These are phyloP conservation scores for Tokudaia tokunoshimensis DNA, from an alignment of 2,797 vertebrate genomes.

Conservation along the genomic window DNA sequence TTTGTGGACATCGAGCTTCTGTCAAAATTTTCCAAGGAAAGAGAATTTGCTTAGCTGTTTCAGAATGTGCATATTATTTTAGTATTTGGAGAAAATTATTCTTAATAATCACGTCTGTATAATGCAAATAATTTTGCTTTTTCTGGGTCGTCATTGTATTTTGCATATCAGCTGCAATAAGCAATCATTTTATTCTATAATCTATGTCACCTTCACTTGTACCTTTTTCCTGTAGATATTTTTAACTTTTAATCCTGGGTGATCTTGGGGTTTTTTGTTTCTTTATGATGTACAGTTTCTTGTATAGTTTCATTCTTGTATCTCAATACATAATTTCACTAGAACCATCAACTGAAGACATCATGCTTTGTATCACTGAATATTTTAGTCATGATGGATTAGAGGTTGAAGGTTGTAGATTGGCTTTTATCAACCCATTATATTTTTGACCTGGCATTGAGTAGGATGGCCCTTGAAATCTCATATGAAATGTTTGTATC, in stretches of 20 bases:
- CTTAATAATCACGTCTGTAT: not conserved
- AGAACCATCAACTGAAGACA: not conserved
- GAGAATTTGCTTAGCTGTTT: not conserved
- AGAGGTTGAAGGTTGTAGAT: not conserved
- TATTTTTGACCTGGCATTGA: not conserved
- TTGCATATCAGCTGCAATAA: not conserved
- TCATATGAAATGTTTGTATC: not conserved
- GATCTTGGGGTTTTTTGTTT: not conserved
- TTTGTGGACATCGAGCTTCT: not conserved
- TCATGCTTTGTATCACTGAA: accelerated
- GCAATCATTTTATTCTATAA: not conserved
- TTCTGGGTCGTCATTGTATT: not conserved
- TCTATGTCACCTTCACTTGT: not conserved
- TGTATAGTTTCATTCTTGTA: not conserved
- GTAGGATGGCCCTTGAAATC: not conserved
- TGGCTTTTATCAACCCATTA: not conserved
- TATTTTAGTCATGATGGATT: not conserved
- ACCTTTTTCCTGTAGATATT: not conserved
- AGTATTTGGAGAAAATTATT: not conserved
- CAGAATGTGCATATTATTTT: not conserved
- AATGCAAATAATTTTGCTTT: not conserved
- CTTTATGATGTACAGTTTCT: not conserved
- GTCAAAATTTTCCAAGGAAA: not conserved
- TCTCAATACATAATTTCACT: not conserved
- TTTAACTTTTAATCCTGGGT: not conserved